These are phyloP conservation scores for Peromyscus aztecus DNA, from an alignment of 2,797 vertebrate species.

Conservation along the genomic window DNA sequence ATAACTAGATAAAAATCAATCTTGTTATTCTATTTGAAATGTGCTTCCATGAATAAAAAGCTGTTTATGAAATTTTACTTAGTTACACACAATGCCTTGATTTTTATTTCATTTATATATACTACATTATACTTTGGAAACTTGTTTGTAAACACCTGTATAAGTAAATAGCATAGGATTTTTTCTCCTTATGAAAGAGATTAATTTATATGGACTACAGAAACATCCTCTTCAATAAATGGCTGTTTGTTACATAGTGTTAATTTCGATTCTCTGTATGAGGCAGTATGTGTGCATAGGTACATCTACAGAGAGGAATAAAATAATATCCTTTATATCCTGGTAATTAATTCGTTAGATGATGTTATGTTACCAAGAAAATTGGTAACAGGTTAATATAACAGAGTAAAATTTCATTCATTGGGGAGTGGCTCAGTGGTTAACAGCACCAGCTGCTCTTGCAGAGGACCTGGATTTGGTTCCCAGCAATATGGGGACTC, in stretches of 20 bases:
- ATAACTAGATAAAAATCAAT: slow-evolving; percentile 71
- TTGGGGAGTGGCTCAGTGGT: background rate
- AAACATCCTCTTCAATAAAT: background rate
- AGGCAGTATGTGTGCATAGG: background rate
- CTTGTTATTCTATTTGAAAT: slow-evolving; percentile 40
- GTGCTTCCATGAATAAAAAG: slow-evolving; percentile 56
- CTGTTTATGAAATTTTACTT: slow-evolving; percentile 47
- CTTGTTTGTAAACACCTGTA: slow-evolving; percentile 61
- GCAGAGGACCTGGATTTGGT: background rate
- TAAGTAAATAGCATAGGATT: slow-evolving; percentile 34
- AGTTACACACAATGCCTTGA: background rate
- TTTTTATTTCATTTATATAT: background rate
- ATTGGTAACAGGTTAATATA: slow-evolving; percentile 21
- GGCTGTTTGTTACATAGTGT: background rate
- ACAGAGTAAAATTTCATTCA: background rate
- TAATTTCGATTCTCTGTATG: background rate
- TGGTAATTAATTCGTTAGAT: slow-evolving; percentile 23
- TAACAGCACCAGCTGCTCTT: background rate
- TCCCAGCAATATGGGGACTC: background rate
- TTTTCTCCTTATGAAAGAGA: slow-evolving; percentile 27
- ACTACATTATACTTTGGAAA: slow-evolving; percentile 1
- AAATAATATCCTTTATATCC: background rate
- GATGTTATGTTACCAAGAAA: background rate
- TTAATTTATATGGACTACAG: background rate
- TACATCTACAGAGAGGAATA: background rate